Evolutionary conservation across 2,888 invertebrate genomes (phyloP).

Genomic region (Papilio gigon): DNA sequence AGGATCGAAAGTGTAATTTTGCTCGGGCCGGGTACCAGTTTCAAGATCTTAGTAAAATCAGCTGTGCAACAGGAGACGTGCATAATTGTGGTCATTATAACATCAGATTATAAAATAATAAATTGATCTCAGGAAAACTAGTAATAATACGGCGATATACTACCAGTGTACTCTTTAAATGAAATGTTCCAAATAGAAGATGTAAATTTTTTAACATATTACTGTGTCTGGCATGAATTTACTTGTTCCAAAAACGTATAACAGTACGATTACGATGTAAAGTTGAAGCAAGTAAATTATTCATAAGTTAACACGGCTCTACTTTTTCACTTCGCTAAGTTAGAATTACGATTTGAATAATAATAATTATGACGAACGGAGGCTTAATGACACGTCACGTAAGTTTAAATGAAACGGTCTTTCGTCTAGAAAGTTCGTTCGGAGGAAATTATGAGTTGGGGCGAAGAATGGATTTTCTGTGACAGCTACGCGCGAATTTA

Average conservation of each 20-base stretch:
- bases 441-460: slow-evolving; percentile 67
- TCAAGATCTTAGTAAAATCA: too few species aligned
- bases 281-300: slow-evolving; percentile 59
- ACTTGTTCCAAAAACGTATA: slow-evolving; percentile 45
- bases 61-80: too few species aligned
- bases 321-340: slow-evolving; percentile 70
- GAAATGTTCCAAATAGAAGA: background rate
- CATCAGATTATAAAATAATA: too few species aligned
- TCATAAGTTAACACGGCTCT: slow-evolving; percentile 72
- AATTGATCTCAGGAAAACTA: too few species aligned
- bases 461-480: slow-evolving; percentile 67
- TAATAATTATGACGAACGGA: slow-evolving; percentile 70
- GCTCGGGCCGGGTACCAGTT: too few species aligned
- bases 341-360: slow-evolving; percentile 77
- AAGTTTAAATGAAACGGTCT: slow-evolving; percentile 79
- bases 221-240: slow-evolving; percentile 2
- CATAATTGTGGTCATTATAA: too few species aligned
- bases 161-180: background rate
- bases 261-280: slow-evolving; percentile 46
- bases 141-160: too few species aligned
- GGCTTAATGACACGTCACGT: slow-evolving; percentile 79
- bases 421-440: slow-evolving; percentile 68
- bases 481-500: slow-evolving; percentile 50
- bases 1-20: too few species aligned
- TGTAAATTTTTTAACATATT: background rate